Evolutionary conservation across 23 tunicate species (phyloP), one percentile per base, ranked within the genome.

Genomic region (Styela clava): DNA sequence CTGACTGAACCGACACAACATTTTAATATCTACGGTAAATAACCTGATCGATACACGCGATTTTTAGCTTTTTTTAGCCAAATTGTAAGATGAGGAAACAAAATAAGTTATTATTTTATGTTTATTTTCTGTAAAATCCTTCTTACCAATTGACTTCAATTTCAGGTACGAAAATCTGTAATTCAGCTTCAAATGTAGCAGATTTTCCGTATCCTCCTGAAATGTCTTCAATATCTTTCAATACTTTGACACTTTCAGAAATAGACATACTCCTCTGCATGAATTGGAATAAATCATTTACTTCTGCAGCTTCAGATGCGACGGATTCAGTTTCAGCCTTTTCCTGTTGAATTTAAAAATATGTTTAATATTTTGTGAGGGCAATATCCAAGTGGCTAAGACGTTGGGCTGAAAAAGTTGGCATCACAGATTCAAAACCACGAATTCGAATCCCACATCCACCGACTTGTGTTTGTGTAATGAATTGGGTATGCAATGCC

Each of bases 91-190:
- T n/a, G n/a, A n/a, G n/a, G n/a, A n/a, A n/a, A n/a, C n/a, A n/a
- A n/a, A n/a, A n/a, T n/a, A n/a, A n/a, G n/a, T n/a, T n/a, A n/a
- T n/a, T n/a, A n/a, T n/a, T n/a, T n/a, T n/a, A n/a, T n/a, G n/a
- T n/a, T n/a, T n/a, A n/a, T n/a, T n/a, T n/a, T n/a, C n/a, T n/a
- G n/a, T n/a, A n/a, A 44, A 44, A 12, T 12, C 56, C 7, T 24
- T 24, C 83, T 62, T 74, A 94, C 98, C 98, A 94, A 76, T 94
- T 94, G 5, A 94, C 79, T 78, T 88, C 98, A n/a, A 88, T 84
- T 61, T 77, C 93, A 29, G 98, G 98, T 24, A 94, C 82, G 78
- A 84, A 86, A 34, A 94, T 64, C 28, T 69, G 81, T 33, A 94
- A 73, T 63, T 88, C 94, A 24, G 98, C 84, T 29, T 64, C 84